Percentiles rank a stretch among this genome's conserved stretches.
Evolutionary conservation across 2,113 vertebrate species (phyloP).

Genomic region (Aviceda subcristata): DNA sequence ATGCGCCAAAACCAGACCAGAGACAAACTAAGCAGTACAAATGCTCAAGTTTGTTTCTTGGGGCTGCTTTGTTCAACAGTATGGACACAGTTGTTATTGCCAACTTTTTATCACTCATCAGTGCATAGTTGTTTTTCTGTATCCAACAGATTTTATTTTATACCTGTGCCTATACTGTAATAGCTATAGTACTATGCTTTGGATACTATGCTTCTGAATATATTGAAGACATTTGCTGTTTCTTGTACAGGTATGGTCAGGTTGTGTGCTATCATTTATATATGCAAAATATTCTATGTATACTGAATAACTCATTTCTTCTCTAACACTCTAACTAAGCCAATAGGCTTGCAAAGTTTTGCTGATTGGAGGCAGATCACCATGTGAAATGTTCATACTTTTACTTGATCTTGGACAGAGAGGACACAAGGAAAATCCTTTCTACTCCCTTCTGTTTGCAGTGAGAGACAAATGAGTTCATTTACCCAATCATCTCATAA

Average conservation of each 20-base stretch:
- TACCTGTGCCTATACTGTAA: fast-evolving
- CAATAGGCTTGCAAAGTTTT: background rate
- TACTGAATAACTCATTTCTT: background rate
- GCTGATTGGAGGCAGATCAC: background rate
- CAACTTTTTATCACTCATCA: background rate
- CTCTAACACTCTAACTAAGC: background rate
- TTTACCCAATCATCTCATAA: background rate
- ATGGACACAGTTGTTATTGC: background rate
- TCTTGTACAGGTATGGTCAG: background rate
- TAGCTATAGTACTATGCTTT: background rate
- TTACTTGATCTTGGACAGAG: background rate
- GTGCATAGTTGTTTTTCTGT: background rate
- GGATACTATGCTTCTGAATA: background rate
- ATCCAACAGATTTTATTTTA: background rate
- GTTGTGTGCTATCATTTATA: background rate
- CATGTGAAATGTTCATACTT: background rate
- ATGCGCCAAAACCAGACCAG: background rate
- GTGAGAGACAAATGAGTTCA: background rate
- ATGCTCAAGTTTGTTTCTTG: background rate
- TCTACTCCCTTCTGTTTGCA: background rate
- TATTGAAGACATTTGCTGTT: background rate
- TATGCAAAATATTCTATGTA: background rate
- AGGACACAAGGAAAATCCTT: background rate
- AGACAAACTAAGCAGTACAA: background rate
- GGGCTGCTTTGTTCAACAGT: background rate